These are phyloP conservation scores for Bubalus kerabau DNA, from an alignment of 2,113 vertebrate genomes.

Conservation along the genomic window DNA sequence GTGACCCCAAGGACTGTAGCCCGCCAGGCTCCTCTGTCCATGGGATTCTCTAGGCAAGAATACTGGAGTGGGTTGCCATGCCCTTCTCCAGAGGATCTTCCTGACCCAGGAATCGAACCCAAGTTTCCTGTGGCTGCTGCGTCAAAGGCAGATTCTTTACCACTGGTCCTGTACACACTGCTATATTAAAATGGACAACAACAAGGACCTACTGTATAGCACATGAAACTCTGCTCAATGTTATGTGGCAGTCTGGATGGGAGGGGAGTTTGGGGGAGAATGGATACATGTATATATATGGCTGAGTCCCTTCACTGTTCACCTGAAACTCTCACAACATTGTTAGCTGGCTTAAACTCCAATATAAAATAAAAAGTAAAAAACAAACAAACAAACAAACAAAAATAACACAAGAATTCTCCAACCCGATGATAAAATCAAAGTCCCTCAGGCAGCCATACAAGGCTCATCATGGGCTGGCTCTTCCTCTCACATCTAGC, in stretches of 20 bases:
- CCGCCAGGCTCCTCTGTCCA: neutral
- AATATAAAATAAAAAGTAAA: neutral
- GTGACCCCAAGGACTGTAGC: neutral
- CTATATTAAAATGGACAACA: neutral
- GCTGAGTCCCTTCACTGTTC: neutral
- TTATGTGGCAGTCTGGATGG: neutral
- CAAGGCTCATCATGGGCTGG: neutral
- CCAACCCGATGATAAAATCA: neutral
- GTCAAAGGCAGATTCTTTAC: neutral
- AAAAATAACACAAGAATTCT: neutral
- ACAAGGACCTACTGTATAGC: neutral
- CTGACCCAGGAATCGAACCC: neutral
- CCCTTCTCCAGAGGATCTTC: neutral
- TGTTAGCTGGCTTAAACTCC: neutral
- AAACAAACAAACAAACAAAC: neutral
- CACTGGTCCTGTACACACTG: neutral
- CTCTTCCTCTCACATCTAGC: neutral
- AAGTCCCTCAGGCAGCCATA: neutral
- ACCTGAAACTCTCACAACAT: neutral
- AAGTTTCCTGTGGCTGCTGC: neutral
- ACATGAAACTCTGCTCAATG: neutral
- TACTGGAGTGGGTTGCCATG: neutral
- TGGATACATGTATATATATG: neutral
- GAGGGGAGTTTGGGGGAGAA: neutral
- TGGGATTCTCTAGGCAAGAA: neutral